phyloP scores from a whole-genome alignment of 1,140 invertebrate genomes.

The Elymnias hypermnestra region DNA sequence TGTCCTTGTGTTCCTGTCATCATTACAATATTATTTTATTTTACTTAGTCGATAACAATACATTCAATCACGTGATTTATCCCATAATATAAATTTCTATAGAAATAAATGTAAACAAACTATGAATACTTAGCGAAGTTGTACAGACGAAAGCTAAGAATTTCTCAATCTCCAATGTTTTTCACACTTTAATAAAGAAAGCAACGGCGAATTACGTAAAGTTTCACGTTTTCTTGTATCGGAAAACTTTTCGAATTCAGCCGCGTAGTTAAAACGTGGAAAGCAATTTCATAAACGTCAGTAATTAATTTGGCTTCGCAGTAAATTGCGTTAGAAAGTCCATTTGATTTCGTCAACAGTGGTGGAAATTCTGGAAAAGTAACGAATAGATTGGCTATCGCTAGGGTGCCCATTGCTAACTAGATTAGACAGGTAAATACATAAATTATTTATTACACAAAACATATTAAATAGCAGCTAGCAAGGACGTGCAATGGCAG shows the following conservation, averaged over 20 bases:
- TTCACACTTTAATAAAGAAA: constrained; percentile 58
- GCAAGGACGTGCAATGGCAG: too few relatives aligned
- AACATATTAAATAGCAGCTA: too few relatives aligned
- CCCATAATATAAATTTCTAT: constrained; percentile 23
- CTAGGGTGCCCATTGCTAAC: not conserved
- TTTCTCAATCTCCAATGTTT: constrained; percentile 50
- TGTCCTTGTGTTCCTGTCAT: too few relatives aligned
- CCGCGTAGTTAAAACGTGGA: constrained; percentile 17
- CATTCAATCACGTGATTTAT: too few relatives aligned
- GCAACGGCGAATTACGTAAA: constrained; percentile 55
- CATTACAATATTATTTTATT: too few relatives aligned
- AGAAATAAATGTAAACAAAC: constrained; percentile 40
- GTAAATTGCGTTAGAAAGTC: constrained; percentile 11
- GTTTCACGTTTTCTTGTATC: constrained; percentile 44
- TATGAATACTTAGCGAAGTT: constrained; percentile 55
- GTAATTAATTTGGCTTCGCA: constrained; percentile 13
- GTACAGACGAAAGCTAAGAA: constrained; percentile 52
- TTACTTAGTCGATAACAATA: too few relatives aligned
- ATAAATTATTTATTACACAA: too few relatives aligned
- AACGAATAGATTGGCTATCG: constrained; percentile 21
- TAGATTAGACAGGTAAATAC: too few relatives aligned
- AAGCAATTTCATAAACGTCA: constrained; percentile 22
- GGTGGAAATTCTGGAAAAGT: constrained; percentile 18
- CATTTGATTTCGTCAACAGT: constrained; percentile 10
- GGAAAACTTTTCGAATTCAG: constrained; percentile 26